Base-by-base conservation (phyloP, 2,113 vertebrate species). In the Saguinus midas region DNA sequence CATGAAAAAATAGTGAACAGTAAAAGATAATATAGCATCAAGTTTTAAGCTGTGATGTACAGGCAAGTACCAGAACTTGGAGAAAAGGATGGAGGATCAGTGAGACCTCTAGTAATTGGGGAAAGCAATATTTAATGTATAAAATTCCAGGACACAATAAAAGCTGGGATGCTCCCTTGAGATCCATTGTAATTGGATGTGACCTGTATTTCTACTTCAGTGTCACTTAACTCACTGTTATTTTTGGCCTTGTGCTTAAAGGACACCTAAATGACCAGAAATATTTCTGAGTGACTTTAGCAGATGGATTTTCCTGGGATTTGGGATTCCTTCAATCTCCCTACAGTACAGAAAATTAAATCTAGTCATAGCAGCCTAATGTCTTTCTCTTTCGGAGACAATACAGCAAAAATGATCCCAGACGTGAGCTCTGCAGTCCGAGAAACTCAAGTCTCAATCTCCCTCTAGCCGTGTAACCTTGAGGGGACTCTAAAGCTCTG, bases 231-330 rank as follows among this genome's bases (percentile, higher is more conserved):
- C 61, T 80, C 85, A 86, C 78, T 89, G 88, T 43, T 88, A 82
- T 17, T 94, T 94, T 89, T 76, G 73, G 37, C 37, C 61, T 91
- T 40, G n/a, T 83, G 50, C 52, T 96, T 72, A 84, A 13, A 37
- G 70, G 72, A 90, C 75, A 57, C 58, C 43, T 95, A 94, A 87
- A 68, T 87, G 83, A 82, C 37, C 68, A 94, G 86, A 95, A 70
- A 40, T 93, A 92, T 86, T 95, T 96, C 79, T 86, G 40, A 94
- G 48, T 79, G 80, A 94, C 64, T 88, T 97, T 55, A 89, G 55
- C 45, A 91, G 78, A 50, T 55, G 82, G 61, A 70, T 94, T 94
- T 94, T 94, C 64, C 91, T 97, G 58, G 72, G 37, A 76, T 75
- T 72, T 91, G 58, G 76, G 43, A 91, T 97, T 91, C 58, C 61